Conservation (phyloP, 2,888 invertebrate species). For the Cyclophora punctaria region DNA sequence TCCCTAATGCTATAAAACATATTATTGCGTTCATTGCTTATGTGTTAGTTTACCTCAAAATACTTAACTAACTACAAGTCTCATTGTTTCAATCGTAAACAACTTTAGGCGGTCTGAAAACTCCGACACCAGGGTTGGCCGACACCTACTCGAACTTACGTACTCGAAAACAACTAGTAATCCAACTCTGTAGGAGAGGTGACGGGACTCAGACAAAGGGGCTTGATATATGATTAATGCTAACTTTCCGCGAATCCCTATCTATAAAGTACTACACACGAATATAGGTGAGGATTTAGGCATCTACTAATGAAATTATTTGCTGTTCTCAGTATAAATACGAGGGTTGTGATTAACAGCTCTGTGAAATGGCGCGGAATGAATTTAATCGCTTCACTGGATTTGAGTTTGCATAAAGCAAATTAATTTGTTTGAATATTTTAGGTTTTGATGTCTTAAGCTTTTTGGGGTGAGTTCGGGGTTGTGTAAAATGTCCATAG, state of each 20-base stretch:
- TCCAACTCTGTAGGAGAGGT: conserved; percentile 25
- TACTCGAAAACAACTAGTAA: conserved; percentile 17
- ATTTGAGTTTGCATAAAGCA: conserved; percentile 40
- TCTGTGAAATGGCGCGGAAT: conserved; percentile 43
- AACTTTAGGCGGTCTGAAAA: too few relatives aligned
- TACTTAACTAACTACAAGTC: too few relatives aligned
- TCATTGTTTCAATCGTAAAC: too few relatives aligned
- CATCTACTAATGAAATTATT: conserved; percentile 61
- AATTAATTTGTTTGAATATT: conserved; percentile 29
- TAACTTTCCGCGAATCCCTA: conserved; percentile 37
- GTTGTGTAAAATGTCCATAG: too few relatives aligned
- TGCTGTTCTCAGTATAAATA: conserved; percentile 35
- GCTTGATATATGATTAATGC: conserved; percentile 63
- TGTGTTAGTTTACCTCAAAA: too few relatives aligned
- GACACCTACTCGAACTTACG: too few relatives aligned
- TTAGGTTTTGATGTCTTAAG: too few relatives aligned
- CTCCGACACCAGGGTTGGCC: too few relatives aligned
- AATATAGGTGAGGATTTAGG: conserved; percentile 30
- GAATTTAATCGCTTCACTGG: conserved; percentile 42
- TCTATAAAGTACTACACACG: conserved; percentile 14
- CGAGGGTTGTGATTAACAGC: conserved; percentile 53
- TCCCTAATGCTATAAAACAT: too few relatives aligned
- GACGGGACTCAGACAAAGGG: conserved; percentile 53
- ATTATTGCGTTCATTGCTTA: too few relatives aligned
- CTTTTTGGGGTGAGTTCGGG: too few relatives aligned